phyloP scores from a whole-genome alignment of 2,888 invertebrate species.

The Eupelmus urozonus region DNA sequence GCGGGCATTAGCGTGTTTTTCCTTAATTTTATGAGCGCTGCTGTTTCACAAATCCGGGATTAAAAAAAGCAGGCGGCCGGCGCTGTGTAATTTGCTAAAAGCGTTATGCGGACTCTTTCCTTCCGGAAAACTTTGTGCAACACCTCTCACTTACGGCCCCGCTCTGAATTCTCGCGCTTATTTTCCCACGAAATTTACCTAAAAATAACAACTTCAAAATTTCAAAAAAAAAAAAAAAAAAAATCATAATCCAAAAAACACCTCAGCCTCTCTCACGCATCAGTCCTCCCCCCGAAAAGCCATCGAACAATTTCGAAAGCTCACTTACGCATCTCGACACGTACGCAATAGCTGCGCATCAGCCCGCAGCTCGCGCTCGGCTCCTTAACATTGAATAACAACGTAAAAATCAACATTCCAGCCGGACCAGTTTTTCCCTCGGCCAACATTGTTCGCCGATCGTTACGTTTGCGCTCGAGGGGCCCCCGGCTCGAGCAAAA shows the following conservation, averaged over 20 bases:
- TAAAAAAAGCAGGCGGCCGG: no score
- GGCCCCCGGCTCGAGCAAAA: conserved; percentile 46
- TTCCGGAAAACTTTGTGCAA: background rate
- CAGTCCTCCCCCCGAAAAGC: background rate
- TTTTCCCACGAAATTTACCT: background rate
- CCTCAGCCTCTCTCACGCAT: background rate
- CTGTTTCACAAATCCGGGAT: no score
- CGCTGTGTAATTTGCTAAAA: no score
- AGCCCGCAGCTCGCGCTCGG: background rate
- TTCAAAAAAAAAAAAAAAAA: no score
- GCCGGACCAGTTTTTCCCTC: conserved; percentile 59
- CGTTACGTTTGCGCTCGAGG: conserved; percentile 56
- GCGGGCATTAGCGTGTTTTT: no score
- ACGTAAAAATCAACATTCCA: conserved; percentile 61
- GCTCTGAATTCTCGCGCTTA: background rate
- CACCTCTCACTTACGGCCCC: conserved; percentile 7
- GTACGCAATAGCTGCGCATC: background rate
- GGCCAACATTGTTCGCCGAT: conserved; percentile 58
- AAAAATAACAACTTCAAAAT: no score
- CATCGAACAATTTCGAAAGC: conserved; percentile 20
- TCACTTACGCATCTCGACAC: background rate
- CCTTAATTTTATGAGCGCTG: no score
- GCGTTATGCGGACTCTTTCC: no score
- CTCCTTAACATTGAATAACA: conserved; percentile 60
- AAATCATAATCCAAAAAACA: no score